A percentile compares a stretch with the other conserved stretches of the same genome.
Conservation (phyloP, 2,797 vertebrate species). For the Lacerta viridis region DNA sequence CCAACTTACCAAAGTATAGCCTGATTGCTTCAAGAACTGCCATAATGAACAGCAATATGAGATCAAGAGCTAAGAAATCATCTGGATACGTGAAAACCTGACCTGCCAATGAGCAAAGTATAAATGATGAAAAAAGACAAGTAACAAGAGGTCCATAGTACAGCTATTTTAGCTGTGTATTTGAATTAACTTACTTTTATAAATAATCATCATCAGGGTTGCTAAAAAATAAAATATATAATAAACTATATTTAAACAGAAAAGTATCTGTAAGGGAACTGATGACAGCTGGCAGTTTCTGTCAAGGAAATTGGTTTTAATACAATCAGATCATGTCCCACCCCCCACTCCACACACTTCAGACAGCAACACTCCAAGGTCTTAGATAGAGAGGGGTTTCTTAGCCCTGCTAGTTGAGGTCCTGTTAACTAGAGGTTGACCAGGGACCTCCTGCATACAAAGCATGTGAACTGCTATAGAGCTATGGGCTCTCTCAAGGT, state of each 20-base stretch:
- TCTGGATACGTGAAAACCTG: constrained; percentile 85
- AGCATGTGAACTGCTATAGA: not conserved
- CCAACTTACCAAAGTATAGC: constrained; percentile 82
- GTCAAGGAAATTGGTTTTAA: constrained; percentile 67
- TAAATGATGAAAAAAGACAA: constrained; percentile 10
- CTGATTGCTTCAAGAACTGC: constrained; percentile 80
- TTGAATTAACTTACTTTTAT: constrained; percentile 85
- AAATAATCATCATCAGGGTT: constrained; percentile 83
- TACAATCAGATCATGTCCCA: not conserved
- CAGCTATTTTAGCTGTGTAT: not conserved
- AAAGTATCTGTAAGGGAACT: constrained; percentile 84
- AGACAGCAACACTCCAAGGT: not conserved
- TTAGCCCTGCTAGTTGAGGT: not conserved
- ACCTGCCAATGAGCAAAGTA: constrained; percentile 74
- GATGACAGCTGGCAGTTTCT: constrained; percentile 81
- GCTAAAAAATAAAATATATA: constrained; percentile 84
- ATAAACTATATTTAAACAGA: constrained; percentile 80
- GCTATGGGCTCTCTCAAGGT: not conserved
- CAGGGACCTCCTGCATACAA: not conserved
- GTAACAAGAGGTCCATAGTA: not conserved
- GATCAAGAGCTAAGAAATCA: constrained; percentile 79
- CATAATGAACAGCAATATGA: constrained; percentile 84
- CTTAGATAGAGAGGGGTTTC: not conserved
- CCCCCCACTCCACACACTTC: no score
- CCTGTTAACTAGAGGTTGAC: not conserved